Conservation (phyloP, 2,888 invertebrate species). For the Melipona bicolor region DNA sequence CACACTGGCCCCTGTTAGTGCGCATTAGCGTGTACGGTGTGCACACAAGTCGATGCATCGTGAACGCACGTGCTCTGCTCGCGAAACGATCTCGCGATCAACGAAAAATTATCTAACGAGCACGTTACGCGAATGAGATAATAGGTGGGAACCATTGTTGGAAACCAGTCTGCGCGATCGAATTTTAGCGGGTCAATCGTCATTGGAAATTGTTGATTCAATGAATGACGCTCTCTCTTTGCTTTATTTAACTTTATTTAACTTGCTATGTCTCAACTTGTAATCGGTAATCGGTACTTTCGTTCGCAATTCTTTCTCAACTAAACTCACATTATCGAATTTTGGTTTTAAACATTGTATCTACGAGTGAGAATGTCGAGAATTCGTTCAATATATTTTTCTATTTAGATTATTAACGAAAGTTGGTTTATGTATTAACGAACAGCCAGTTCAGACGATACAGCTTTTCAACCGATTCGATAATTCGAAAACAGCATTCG, state of each 20-base stretch:
- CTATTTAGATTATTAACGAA: too few species aligned
- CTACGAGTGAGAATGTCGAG: neutral
- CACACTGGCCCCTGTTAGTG: slow-evolving; percentile 52
- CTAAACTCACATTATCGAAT: neutral
- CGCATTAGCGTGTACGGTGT: slow-evolving; percentile 43
- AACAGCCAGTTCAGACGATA: too few species aligned
- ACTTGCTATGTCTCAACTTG: neutral
- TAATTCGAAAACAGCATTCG: too few species aligned
- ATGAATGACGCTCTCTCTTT: neutral
- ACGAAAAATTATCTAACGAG: slow-evolving; percentile 41
- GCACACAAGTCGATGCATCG: slow-evolving; percentile 31
- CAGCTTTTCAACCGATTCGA: too few species aligned
- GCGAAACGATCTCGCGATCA: slow-evolving; percentile 37
- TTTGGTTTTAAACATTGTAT: neutral
- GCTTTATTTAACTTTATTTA: slow-evolving; percentile 13
- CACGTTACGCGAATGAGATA: slow-evolving; percentile 9
- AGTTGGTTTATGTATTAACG: too few species aligned
- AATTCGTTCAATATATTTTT: neutral
- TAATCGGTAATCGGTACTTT: neutral
- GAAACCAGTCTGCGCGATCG: neutral
- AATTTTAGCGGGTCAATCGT: neutral
- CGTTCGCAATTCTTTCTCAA: neutral
- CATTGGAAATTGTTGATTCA: neutral
- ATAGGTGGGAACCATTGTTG: slow-evolving; percentile 12
- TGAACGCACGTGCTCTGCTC: slow-evolving; percentile 51